Evolutionary conservation across 2,888 invertebrate genomes (phyloP), one percentile per base, ranked within the genome.

Genomic region (Phyto melanocephala): DNA sequence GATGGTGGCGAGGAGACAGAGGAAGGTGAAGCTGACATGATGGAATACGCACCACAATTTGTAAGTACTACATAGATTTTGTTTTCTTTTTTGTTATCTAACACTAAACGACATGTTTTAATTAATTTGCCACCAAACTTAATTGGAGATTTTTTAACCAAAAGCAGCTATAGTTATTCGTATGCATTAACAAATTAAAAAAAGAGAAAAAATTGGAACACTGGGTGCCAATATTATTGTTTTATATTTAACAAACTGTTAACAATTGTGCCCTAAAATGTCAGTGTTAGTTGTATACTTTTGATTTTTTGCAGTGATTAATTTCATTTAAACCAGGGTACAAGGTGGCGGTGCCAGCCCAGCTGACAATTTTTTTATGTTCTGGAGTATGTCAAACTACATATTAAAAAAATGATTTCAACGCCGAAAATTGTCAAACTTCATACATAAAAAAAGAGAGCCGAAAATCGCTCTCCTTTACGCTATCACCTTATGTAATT

Each of bases 11-110:
- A 75, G 28, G 28, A 28, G 6, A 6, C 4, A 6, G 79, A 80
- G 42, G 87, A 87, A 83, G 87, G 87, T 79, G 88, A 88, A 37
- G 80, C 85, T 74, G 88, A 88, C 84, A 86, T 87, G 85, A 86
- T 88, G 86, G 89, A 90, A 86, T 90, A 90, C 86, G 90, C 90
- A 35, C 89, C 90, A 63, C 85, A 90, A 87, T 90, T 87, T 84
- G 90, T 90, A 88, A 90, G 90, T 90, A n/a, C n/a, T n/a, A n/a
- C n/a, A n/a, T n/a, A n/a, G n/a, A n/a, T n/a, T n/a, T n/a, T n/a
- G n/a, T n/a, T n/a, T n/a, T 45, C n/a, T 45, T 1, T 28, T 28
- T 28, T n/a, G 4, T 1, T 40, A n/a, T 10, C n/a, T 45, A n/a
- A 42, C 13, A 15, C 15, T 54, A 42, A 20, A 22, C 13, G 11